Evolutionary conservation across 2,113 vertebrate species (phyloP).

Genomic region (Acrocephalus kingi): DNA sequence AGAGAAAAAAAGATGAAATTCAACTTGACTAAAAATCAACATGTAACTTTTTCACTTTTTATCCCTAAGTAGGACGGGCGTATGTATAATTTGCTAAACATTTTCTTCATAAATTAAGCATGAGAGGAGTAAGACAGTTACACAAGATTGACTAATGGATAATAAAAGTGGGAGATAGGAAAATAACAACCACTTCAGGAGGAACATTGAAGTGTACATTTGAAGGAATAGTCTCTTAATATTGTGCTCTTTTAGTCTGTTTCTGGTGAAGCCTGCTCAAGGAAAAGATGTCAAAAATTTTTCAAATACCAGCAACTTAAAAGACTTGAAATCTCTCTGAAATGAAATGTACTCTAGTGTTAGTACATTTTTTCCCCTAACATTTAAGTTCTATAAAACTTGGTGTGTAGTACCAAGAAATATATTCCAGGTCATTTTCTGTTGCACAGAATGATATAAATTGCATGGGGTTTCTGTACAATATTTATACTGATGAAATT

Average conservation of each 20-base stretch:
- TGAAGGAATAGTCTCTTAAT: background rate
- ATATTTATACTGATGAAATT: background rate
- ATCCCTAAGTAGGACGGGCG: background rate
- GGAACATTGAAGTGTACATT: background rate
- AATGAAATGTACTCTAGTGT: background rate
- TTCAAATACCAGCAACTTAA: background rate
- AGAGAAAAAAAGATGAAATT: background rate
- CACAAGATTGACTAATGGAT: background rate
- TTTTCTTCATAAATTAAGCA: background rate
- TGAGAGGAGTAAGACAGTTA: background rate
- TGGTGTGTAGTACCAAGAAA: background rate
- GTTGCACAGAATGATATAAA: background rate
- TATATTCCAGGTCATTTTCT: background rate
- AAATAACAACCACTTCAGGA: background rate
- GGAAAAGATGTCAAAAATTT: background rate
- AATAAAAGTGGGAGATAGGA: background rate
- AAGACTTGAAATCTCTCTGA: background rate
- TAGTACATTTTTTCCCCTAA: background rate
- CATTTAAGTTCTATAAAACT: background rate
- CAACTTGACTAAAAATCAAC: background rate
- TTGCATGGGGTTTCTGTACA: background rate
- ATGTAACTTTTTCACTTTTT: background rate
- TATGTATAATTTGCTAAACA: background rate
- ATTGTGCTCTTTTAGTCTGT: background rate
- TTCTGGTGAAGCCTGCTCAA: background rate